Conservation (phyloP, 2,888 invertebrate genomes). For the Amphipyra berbera region DNA sequence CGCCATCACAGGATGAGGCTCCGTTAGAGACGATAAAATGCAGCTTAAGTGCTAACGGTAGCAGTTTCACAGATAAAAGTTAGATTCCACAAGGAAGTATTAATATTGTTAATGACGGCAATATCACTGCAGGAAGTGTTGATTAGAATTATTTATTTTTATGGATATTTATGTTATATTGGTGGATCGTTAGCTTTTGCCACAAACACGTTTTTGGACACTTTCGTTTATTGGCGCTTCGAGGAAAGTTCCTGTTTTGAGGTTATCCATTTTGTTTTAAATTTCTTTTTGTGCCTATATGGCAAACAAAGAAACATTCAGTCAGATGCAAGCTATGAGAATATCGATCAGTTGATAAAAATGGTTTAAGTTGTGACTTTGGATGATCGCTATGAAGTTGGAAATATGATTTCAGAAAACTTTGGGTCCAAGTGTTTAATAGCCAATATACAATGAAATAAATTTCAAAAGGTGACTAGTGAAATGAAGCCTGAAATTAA, state of each 20-base stretch:
- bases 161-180: constrained; percentile 9
- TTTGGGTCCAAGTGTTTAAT: too few species aligned
- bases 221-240: constrained; percentile 36
- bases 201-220: constrained; percentile 30
- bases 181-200: constrained; percentile 6
- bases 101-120: constrained; percentile 43
- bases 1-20: constrained; percentile 68
- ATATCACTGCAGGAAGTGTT: constrained; percentile 48
- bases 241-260: constrained; percentile 20
- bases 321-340: background rate
- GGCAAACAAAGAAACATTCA: too few species aligned
- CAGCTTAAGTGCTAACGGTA: constrained; percentile 73
- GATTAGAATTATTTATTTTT: constrained; percentile 14
- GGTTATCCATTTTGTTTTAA: background rate
- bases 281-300: background rate
- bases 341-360: too few species aligned
- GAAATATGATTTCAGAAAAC: too few species aligned
- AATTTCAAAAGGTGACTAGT: too few species aligned
- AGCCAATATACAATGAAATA: too few species aligned
- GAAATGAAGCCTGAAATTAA: too few species aligned
- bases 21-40: constrained; percentile 77
- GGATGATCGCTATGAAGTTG: too few species aligned
- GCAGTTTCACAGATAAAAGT: constrained; percentile 55
- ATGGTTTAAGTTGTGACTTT: background rate
- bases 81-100: constrained; percentile 40